Evolutionary conservation across 1,140 invertebrate species (phyloP), one percentile per base, ranked within the genome.

Genomic region (Drosophila subpulchrella): DNA sequence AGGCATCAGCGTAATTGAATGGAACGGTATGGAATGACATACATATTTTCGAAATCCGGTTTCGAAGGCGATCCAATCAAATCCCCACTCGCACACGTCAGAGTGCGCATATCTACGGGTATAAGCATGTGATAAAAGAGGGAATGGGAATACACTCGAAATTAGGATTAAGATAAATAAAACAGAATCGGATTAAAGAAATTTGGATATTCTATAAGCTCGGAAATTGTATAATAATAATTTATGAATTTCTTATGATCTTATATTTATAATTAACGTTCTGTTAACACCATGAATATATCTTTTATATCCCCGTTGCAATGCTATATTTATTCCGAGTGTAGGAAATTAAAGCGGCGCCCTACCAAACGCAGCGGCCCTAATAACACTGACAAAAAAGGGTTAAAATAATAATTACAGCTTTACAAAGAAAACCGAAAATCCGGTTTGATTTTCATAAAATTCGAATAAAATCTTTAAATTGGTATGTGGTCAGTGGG

Each of bases 21-120:
- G 67, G 65, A 71, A 72, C 55, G 68, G 42, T 57, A 71, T 47
- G 67, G 54, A 62, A 62, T 78, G 66, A 62, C 67, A 82, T 75
- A 78, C 72, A 74, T 83, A 78, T 82, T 83, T 82, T 73, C 15
- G 48, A 85, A 84, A 85, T 85, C 81, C 81, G 82, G 81, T 85
- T 85, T 85, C 70, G 82, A 84, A 81, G 59, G 68, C 63, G 85
- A 81, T 84, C 73, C 66, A 86, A 86, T 85, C 60, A 62, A 72
- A 84, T 78, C 51, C 79, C 50, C 34, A 61, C 59, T 53, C 11
- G 59, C 12, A 30, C 34, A 32, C 44, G 17, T 24, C 13, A 34
- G n/a, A 51, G 13, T 34, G 48, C 62, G 38, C 39, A 42, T 32
- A 47, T 34, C 34, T 47, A 47, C 60, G 41, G n/a, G 36, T 39